These are phyloP conservation scores for Sinocyclocheilus maitianheensis DNA, from an alignment of 2,113 vertebrate genomes.

Conservation along the genomic window DNA sequence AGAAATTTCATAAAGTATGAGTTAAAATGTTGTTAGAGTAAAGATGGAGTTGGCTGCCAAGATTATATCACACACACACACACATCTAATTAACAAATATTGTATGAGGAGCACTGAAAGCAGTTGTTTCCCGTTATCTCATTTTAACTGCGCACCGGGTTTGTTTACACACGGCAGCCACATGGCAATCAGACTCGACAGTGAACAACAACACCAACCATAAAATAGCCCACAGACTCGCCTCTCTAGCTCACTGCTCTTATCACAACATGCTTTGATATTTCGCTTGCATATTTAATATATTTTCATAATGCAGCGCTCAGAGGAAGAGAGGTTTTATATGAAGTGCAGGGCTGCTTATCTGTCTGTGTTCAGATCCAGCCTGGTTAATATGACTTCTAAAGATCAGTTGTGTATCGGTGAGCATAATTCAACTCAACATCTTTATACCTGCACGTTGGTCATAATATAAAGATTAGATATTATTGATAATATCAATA, in stretches of 20 bases:
- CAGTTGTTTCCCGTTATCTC: conserved; percentile 32
- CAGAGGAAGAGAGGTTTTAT: conserved; percentile 85
- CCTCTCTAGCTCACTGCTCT: not conserved
- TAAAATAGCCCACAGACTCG: not conserved
- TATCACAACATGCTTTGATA: not conserved
- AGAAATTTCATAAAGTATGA: not conserved
- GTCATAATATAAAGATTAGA: not conserved
- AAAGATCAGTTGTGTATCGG: conserved; percentile 86
- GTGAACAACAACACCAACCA: not conserved
- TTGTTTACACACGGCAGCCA: conserved; percentile 14
- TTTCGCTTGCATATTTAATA: conserved; percentile 50
- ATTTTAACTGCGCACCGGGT: conserved; percentile 29
- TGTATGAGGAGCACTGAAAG: not conserved
- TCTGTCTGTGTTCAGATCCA: conserved; percentile 85
- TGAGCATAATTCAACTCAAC: conserved; percentile 66
- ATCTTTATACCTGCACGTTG: not conserved
- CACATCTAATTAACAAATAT: not conserved
- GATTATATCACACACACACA: not conserved
- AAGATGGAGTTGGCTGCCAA: not conserved
- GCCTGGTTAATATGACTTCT: conserved; percentile 86
- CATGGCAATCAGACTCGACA: conserved; percentile 6
- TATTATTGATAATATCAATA: not conserved
- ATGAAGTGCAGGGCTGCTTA: conserved; percentile 86
- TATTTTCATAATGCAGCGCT: conserved; percentile 66
- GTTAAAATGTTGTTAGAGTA: not conserved